phyloP scores from a whole-genome alignment of 2,113 vertebrate genomes.

The Hydrochoerus hydrochaeris region DNA sequence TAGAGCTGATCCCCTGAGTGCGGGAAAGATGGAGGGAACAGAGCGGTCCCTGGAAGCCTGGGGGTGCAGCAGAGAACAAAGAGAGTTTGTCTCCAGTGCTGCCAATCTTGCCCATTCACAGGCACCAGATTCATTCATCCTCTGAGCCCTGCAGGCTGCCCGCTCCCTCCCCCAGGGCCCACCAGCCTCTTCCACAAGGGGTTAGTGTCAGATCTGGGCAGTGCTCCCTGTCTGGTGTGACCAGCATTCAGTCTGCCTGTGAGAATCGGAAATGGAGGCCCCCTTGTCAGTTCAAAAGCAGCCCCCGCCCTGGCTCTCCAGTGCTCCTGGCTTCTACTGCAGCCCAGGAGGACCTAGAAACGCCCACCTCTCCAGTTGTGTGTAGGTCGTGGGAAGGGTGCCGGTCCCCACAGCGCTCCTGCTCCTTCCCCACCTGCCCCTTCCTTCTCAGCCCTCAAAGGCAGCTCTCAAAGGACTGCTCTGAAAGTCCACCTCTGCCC shows the following conservation, averaged over 20 bases:
- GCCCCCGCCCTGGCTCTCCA: background rate
- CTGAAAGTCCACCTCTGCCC: background rate
- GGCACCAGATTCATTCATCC: conserved; percentile 64
- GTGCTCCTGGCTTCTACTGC: conserved; percentile 8
- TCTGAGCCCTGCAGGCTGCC: conserved; percentile 10
- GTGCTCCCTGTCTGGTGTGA: conserved; percentile 72
- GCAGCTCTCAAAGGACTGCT: background rate
- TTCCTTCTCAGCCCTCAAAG: background rate
- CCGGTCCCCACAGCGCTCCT: background rate
- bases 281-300: conserved; percentile 62
- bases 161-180: background rate
- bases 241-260: conserved; percentile 75
- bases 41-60: conserved; percentile 55
- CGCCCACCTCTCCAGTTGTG: background rate
- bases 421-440: background rate
- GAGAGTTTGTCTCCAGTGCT: conserved; percentile 68
- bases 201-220: conserved; percentile 80
- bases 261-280: conserved; percentile 76
- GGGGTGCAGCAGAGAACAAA: conserved; percentile 67
- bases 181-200: conserved; percentile 74
- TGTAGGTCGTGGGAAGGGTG: background rate
- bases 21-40: conserved; percentile 41
- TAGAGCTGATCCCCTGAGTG: conserved; percentile 49
- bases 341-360: background rate
- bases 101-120: conserved; percentile 33